Conservation (phyloP, 2,888 invertebrate genomes). For the Lobophora halterata region DNA sequence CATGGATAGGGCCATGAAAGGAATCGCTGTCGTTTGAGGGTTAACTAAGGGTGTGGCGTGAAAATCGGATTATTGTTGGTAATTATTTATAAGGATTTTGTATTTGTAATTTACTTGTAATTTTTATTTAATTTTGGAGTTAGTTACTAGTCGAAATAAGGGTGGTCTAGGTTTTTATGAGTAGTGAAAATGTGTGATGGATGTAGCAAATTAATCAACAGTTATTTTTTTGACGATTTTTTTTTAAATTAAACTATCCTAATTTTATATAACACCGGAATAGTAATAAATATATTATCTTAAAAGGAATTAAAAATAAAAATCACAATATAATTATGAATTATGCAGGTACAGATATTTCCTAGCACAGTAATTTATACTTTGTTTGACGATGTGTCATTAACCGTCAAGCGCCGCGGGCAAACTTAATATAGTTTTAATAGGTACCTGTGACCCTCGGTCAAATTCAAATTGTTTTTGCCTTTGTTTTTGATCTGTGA, state of each 20-base stretch:
- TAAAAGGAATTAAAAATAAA: no score
- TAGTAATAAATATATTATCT: background rate
- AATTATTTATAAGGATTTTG: slow-evolving; percentile 27
- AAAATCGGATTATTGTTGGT: slow-evolving; percentile 40
- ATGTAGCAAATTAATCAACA: no score
- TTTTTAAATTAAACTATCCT: no score
- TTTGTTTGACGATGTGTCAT: slow-evolving; percentile 50
- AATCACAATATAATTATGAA: no score
- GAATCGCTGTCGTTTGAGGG: slow-evolving; percentile 42
- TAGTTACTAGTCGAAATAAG: slow-evolving; percentile 3
- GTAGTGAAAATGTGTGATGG: no score
- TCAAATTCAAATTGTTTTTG: slow-evolving; percentile 11
- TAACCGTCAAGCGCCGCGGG: slow-evolving; percentile 45
- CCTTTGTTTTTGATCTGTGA: slow-evolving; percentile 11
- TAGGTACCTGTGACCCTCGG: slow-evolving; percentile 36
- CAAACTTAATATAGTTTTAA: slow-evolving; percentile 56
- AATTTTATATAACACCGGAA: no score
- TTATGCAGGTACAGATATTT: no score
- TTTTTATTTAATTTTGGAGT: no score
- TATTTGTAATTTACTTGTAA: slow-evolving; percentile 5
- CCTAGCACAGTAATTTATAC: slow-evolving; percentile 37
- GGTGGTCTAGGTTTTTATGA: background rate
- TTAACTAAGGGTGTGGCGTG: slow-evolving; percentile 49
- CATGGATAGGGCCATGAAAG: slow-evolving; percentile 54
- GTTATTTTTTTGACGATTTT: no score